Base-by-base conservation (phyloP, 2,888 invertebrate genomes). In the Terebella lapidaria region DNA sequence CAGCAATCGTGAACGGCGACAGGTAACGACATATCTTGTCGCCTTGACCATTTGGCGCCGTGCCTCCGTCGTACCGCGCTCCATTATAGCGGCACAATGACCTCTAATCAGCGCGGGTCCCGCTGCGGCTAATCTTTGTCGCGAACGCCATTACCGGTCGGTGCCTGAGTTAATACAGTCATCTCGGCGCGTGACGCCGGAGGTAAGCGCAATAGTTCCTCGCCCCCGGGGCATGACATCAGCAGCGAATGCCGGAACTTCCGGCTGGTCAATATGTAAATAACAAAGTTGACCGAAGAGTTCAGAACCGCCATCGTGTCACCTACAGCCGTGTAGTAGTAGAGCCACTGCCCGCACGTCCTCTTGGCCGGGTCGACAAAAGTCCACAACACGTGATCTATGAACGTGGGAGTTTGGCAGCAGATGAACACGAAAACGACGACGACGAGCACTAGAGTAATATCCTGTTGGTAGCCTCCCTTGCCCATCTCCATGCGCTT, bases 291-390 rank as follows among this genome's bases (percentile, higher is more conserved):
- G 51, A 66, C 62, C 1, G 69, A 63, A 15, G 67, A 65, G 60
- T 69, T 69, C 26, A 67, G 49, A 18, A 69, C 67, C 45, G 62
- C 64, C 53, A 69, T 26, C 28, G 62, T 47, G 53, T 69, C 69
- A 2, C 64, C 66, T 0, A 69, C 57, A n/a, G 69, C 69, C 46
- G 69, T 69, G 63, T 67, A 69, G 60, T 69, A 69, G 57, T 70
- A 69, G 35, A 66, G 67, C 69, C 68, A 67, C 22, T 61, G 49
- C 10, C 67, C 67, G 51, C 69, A 69, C 25, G 22, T 20, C 2
- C 64, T 42, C 27, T 52, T 24, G 22, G 35, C 35, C 26, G 58
- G 57, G 51, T 61, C 65, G n/a, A 69, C 56, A 20, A 67, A 55
- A 3, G 69, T 69, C 69, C 69, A 69, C 46, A 69, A 58, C 3